These are phyloP conservation scores for Cephus cinctus DNA, from an alignment of 1,140 invertebrate species.

Conservation along the genomic window DNA sequence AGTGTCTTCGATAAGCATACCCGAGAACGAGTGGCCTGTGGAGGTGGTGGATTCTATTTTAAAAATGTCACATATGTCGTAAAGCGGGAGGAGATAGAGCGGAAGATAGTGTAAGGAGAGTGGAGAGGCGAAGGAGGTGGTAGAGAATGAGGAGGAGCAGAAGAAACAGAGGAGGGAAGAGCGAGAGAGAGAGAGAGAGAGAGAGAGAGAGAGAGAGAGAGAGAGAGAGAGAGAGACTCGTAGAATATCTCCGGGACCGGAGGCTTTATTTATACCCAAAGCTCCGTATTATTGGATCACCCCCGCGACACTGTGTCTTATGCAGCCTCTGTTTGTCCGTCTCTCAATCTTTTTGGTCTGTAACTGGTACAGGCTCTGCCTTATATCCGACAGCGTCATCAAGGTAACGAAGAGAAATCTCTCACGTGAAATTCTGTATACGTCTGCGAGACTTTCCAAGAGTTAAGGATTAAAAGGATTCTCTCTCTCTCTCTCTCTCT, in stretches of 20 bases:
- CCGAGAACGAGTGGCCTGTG: no score
- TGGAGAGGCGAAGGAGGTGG: not conserved
- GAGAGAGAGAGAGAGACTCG: slow-evolving; percentile 14
- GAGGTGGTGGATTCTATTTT: no score
- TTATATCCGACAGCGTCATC: no score
- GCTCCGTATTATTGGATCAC: slow-evolving; percentile 48
- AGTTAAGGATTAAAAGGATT: no score
- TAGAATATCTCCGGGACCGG: slow-evolving; percentile 37
- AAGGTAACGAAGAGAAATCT: no score
- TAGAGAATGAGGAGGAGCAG: slow-evolving; percentile 1
- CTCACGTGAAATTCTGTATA: no score
- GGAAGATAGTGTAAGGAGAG: slow-evolving; percentile 3
- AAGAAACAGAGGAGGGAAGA: slow-evolving; percentile 1
- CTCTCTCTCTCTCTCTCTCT: slow-evolving; percentile 1
- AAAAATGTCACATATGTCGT: no score
- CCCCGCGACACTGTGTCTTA: slow-evolving; percentile 36
- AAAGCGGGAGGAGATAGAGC: slow-evolving; percentile 6
- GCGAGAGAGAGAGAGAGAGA: not conserved
- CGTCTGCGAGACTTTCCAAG: no score
- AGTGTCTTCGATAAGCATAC: no score
- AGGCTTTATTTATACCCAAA: slow-evolving; percentile 47
- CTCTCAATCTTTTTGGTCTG: slow-evolving; percentile 30
- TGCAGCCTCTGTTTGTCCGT: slow-evolving; percentile 27
- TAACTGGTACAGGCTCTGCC: no score
- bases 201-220: slow-evolving; percentile 3